Conservation (phyloP, 2,113 vertebrate genomes). For the Crotalus helleri region DNA sequence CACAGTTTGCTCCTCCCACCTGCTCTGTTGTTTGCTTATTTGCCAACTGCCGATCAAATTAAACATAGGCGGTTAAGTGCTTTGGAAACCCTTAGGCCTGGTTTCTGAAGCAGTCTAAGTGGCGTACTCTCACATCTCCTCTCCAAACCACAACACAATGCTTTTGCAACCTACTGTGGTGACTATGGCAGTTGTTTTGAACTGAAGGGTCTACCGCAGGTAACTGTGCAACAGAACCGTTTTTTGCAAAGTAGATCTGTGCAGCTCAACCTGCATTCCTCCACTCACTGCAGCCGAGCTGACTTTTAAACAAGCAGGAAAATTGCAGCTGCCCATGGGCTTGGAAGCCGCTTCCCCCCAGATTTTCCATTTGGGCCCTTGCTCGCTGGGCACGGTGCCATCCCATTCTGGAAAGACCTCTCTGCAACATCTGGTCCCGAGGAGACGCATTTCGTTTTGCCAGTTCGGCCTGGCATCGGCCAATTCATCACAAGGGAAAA, state of each 20-base stretch:
- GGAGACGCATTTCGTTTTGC: neutral
- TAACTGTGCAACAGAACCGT: too few species aligned
- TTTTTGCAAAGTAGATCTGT: neutral
- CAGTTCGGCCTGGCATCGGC: neutral
- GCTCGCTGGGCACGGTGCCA: neutral
- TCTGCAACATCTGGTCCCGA: neutral
- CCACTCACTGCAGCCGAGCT: too few species aligned
- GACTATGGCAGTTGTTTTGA: neutral
- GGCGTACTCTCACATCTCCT: neutral
- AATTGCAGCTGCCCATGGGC: neutral
- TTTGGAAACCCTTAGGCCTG: neutral
- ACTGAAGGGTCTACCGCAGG: neutral
- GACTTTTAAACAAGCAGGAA: neutral
- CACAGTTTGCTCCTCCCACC: too few species aligned
- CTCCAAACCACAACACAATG: neutral
- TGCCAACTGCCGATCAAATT: neutral
- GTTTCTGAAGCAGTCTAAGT: neutral
- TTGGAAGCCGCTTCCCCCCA: neutral
- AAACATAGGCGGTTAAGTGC: neutral
- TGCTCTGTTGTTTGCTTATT: neutral
- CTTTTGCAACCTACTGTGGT: neutral
- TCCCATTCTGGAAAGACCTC: neutral
- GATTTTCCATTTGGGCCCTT: neutral
- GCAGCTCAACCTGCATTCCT: neutral
- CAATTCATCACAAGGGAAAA: neutral